Percentiles rank a stretch among this genome's conserved stretches.
These are phyloP conservation scores for Leucoma salicis DNA, from an alignment of 2,888 invertebrate species.

Conservation along the genomic window DNA sequence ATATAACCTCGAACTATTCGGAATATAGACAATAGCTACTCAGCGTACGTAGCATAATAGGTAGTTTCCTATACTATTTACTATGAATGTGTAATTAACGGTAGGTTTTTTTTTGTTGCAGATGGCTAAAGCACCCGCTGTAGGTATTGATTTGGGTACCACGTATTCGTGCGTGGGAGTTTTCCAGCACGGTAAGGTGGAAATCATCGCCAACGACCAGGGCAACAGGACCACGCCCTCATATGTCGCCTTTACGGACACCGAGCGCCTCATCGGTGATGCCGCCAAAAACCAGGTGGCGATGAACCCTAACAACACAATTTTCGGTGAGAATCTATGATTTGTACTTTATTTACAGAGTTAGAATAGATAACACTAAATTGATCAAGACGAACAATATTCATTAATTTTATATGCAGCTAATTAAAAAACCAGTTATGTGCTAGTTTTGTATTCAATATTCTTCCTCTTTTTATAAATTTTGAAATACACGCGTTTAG, in stretches of 20 bases:
- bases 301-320: conserved; percentile 94
- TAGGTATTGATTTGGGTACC: conserved; percentile 98
- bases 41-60: too few relatives aligned
- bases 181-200: conserved; percentile 95
- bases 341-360: too few relatives aligned
- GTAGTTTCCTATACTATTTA: too few relatives aligned
- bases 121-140: conserved; percentile 90
- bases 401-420: too few relatives aligned
- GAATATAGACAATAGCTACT: too few relatives aligned
- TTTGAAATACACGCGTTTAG: too few relatives aligned
- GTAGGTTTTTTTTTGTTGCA: conserved; percentile 48
- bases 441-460: too few relatives aligned
- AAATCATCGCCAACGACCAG: conserved; percentile 95
- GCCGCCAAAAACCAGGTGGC: conserved; percentile 93
- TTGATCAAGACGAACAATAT: too few relatives aligned
- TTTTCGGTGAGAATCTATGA: conserved; percentile 87
- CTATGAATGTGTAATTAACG: background rate
- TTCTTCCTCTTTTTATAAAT: too few relatives aligned
- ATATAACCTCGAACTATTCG: conserved; percentile 18
- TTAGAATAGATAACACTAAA: too few relatives aligned
- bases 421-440: too few relatives aligned
- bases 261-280: conserved; percentile 91
- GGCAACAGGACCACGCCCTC: conserved; percentile 94
- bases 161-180: conserved; percentile 97
- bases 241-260: conserved; percentile 93